Evolutionary conservation across 2,888 invertebrate genomes (phyloP).

Genomic region (Augochlorella aurata): DNA sequence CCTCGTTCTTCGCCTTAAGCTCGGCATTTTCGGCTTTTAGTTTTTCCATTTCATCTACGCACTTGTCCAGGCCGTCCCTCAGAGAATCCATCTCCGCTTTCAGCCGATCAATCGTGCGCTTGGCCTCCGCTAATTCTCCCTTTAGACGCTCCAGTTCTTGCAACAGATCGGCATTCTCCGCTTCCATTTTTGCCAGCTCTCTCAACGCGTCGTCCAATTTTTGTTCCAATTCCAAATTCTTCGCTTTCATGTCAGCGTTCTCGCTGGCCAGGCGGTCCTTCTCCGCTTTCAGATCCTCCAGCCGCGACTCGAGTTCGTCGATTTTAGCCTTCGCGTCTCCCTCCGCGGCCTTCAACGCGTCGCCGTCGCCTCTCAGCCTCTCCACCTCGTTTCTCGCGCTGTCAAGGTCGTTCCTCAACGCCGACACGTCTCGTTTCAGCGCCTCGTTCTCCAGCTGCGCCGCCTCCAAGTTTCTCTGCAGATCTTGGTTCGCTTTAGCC

Average conservation of each 20-base stretch:
- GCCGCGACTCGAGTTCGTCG: slow-evolving; percentile 22
- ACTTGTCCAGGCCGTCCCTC: slow-evolving; percentile 47
- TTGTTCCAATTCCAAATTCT: slow-evolving; percentile 48
- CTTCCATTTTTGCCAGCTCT: slow-evolving; percentile 28
- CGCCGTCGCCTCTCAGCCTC: neutral
- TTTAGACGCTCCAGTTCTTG: slow-evolving; percentile 39
- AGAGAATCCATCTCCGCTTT: slow-evolving; percentile 43
- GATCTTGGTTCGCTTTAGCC: slow-evolving; percentile 49
- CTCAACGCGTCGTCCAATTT: slow-evolving; percentile 44
- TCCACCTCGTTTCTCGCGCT: neutral
- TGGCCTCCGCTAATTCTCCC: slow-evolving; percentile 29
- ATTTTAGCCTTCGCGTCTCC: slow-evolving; percentile 18
- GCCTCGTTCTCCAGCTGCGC: neutral
- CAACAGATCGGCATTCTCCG: slow-evolving; percentile 46
- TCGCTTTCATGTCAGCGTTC: slow-evolving; percentile 23
- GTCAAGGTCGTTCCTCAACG: slow-evolving; percentile 43
- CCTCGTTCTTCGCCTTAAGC: slow-evolving; percentile 49
- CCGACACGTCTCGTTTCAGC: slow-evolving; percentile 18
- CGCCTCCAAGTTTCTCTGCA: slow-evolving; percentile 2
- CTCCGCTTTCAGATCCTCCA: slow-evolving; percentile 4
- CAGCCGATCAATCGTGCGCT: slow-evolving; percentile 43
- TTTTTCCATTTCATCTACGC: slow-evolving; percentile 45
- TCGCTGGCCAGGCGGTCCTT: slow-evolving; percentile 29
- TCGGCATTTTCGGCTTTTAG: slow-evolving; percentile 54
- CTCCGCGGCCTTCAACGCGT: slow-evolving; percentile 31